Percentiles rank a stretch among this genome's conserved stretches.
phyloP scores from a whole-genome alignment of 2,113 vertebrate genomes.

The Actenoides lindsayi region DNA sequence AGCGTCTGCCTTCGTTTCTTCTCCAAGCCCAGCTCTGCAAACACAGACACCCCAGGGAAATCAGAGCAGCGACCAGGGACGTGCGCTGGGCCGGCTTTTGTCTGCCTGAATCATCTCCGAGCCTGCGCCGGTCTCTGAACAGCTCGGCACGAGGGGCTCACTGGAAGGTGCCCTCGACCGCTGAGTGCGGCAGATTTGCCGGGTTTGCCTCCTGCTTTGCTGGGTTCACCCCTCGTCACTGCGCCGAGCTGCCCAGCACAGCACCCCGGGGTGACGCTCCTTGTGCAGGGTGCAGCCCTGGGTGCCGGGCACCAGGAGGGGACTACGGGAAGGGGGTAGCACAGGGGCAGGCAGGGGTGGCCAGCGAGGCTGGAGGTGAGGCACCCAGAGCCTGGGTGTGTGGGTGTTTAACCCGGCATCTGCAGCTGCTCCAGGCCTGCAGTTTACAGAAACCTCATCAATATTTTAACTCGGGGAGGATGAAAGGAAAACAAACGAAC shows the following conservation, averaged over 20 bases:
- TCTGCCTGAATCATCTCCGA: not conserved
- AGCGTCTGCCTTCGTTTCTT: not conserved
- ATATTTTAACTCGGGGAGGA: not conserved
- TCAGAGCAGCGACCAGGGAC: not conserved
- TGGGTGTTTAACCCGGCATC: not conserved
- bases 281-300: not conserved
- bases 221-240: not conserved
- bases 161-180: not conserved
- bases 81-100: not conserved
- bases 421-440: not conserved
- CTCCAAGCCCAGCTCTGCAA: not conserved
- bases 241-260: not conserved
- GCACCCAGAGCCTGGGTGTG: not conserved
- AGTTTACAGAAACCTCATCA: not conserved
- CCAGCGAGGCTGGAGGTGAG: not conserved
- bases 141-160: not conserved
- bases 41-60: not conserved
- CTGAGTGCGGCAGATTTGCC: not conserved
- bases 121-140: not conserved
- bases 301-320: not conserved
- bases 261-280: not conserved
- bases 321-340: not conserved
- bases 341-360: not conserved
- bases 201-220: not conserved
- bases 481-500: conserved; percentile 1